Percentiles rank a stretch among this genome's conserved stretches.
Conservation (phyloP, 1,140 invertebrate species). For the Zaprionus africanus region DNA sequence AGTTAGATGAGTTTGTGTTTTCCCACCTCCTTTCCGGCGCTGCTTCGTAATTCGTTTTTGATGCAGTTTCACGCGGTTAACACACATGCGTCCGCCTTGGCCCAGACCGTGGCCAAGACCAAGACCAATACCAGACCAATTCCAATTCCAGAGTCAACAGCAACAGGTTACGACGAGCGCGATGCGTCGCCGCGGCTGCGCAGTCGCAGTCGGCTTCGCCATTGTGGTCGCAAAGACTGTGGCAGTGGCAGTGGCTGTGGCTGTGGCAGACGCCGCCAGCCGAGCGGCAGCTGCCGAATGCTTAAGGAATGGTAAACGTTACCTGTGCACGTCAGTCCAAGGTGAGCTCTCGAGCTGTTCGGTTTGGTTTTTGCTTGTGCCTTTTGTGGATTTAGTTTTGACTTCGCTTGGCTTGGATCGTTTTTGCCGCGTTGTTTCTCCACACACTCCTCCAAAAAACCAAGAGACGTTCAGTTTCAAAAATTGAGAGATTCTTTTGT, state of each 20-base stretch:
- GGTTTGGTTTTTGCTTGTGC: constrained; percentile 54
- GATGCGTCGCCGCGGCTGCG: constrained; percentile 2
- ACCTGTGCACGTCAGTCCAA: constrained; percentile 78
- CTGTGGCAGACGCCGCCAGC: constrained; percentile 9
- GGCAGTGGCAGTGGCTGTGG: constrained; percentile 14
- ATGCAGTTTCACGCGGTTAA: constrained; percentile 35
- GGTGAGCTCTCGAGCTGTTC: constrained; percentile 81
- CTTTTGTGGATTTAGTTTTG: constrained; percentile 17
- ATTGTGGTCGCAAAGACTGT: constrained; percentile 18
- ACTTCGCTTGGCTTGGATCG: background rate
- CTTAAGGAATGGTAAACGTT: constrained; percentile 84
- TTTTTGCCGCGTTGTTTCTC: constrained; percentile 31
- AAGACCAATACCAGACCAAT: constrained; percentile 40
- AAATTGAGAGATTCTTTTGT: constrained; percentile 36
- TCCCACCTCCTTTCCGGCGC: constrained; percentile 9
- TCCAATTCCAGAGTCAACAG: constrained; percentile 43
- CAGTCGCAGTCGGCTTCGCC: constrained; percentile 15
- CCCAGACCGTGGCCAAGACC: constrained; percentile 43
- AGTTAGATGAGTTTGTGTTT: constrained; percentile 7
- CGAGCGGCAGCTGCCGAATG: constrained; percentile 59
- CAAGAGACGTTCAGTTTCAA: constrained; percentile 26
- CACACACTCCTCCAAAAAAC: constrained; percentile 22
- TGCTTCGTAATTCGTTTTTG: constrained; percentile 36
- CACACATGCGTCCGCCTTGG: constrained; percentile 33
- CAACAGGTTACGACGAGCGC: constrained; percentile 4